phyloP scores from a whole-genome alignment of 2,888 invertebrate genomes.

The Lamproptera curius region DNA sequence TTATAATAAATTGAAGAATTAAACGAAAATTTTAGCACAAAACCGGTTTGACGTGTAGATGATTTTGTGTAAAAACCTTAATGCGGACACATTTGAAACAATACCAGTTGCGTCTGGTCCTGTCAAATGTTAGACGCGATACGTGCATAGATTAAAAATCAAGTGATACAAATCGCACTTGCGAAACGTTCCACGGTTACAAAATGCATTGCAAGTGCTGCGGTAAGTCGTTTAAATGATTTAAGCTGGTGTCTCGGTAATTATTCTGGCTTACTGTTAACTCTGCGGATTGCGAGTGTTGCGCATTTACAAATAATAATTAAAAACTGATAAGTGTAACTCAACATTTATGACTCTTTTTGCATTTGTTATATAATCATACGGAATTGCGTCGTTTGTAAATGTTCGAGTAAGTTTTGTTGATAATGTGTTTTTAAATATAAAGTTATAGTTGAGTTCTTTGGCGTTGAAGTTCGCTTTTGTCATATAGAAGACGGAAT shows the following conservation, averaged over 20 bases:
- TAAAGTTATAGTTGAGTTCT: no score
- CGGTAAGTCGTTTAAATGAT: constrained; percentile 9
- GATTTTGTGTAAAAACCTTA: constrained; percentile 3
- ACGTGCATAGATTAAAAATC: constrained; percentile 3
- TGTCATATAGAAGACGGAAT: no score
- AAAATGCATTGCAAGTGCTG: constrained; percentile 20
- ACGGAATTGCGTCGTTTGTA: no score
- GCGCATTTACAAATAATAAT: no score
- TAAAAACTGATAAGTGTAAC: no score
- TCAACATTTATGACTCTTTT: no score
- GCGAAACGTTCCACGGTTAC: constrained; percentile 3
- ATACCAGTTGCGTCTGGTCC: constrained; percentile 9
- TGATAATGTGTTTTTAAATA: no score
- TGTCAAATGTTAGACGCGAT: constrained; percentile 3
- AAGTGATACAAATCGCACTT: constrained; percentile 3
- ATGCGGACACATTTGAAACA: constrained; percentile 5
- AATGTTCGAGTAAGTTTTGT: no score
- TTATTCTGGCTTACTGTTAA: no score
- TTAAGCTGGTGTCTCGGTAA: background rate
- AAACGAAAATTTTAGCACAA: background rate
- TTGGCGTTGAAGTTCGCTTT: no score
- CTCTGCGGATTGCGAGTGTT: no score
- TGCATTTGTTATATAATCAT: no score
- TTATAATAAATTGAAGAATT: constrained; percentile 11
- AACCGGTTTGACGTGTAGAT: constrained; percentile 8